Evolutionary conservation across 2,113 vertebrate genomes (phyloP).

Genomic region (Chelonoidis abingdonii): DNA sequence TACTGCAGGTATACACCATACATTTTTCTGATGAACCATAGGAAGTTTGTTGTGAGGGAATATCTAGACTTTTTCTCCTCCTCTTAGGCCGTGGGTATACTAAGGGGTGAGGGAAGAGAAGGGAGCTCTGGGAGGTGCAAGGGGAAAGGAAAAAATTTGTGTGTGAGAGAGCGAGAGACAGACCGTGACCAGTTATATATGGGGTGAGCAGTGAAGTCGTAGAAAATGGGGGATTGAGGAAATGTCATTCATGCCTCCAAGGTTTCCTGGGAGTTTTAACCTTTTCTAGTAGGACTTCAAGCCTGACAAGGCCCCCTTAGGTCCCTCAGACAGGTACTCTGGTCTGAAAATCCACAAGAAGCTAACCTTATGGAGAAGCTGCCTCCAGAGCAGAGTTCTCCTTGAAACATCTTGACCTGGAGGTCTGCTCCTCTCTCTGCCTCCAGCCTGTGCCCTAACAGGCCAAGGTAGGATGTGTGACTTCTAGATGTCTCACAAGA

Average conservation of each 20-base stretch:
- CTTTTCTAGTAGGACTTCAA: not conserved
- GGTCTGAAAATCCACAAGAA: not conserved
- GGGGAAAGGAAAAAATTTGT: too few relatives aligned
- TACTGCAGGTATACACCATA: not conserved
- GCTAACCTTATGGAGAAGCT: too few relatives aligned
- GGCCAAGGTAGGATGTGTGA: not conserved
- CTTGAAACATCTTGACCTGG: not conserved
- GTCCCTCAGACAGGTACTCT: not conserved
- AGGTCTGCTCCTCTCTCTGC: not conserved
- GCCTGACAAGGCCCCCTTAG: not conserved
- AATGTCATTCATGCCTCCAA: not conserved
- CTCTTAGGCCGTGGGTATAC: too few relatives aligned
- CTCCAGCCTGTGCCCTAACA: not conserved
- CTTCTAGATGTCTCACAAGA: not conserved
- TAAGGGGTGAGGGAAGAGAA: too few relatives aligned
- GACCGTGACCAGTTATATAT: too few relatives aligned
- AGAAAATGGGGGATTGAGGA: too few relatives aligned
- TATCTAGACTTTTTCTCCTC: too few relatives aligned
- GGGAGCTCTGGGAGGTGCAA: too few relatives aligned
- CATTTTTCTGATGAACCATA: not conserved
- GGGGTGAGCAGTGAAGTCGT: too few relatives aligned
- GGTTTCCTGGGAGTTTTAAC: not conserved
- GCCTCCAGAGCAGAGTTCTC: not conserved
- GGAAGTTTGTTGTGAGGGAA: not conserved
- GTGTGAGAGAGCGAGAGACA: too few relatives aligned